Conservation (phyloP, 2,888 invertebrate species). For the Cataglyphis cursor region DNA sequence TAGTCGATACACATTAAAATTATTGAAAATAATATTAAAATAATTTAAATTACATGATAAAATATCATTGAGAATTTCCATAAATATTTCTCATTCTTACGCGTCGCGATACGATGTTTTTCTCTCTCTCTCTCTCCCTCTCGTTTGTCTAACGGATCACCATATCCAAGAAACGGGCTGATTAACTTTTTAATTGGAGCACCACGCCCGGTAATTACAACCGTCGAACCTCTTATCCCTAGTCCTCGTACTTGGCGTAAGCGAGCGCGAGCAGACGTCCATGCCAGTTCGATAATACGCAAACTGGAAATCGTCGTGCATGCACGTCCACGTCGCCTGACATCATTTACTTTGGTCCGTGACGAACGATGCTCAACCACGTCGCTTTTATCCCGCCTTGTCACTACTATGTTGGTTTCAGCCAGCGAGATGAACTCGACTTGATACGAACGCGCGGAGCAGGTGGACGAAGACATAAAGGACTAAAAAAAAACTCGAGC, state of each 20-base stretch:
- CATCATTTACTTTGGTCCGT: constrained; percentile 47
- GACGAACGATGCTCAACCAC: constrained; percentile 33
- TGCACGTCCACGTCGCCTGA: not conserved
- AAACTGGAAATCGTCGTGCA: constrained; percentile 51
- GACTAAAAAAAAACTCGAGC: constrained; percentile 6
- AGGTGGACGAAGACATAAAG: constrained; percentile 19
- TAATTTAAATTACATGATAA: not conserved
- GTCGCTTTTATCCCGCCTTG: constrained; percentile 42
- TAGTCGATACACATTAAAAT: not conserved
- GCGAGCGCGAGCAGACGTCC: constrained; percentile 32
- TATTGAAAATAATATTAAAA: not conserved
- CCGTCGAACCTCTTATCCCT: constrained; percentile 66
- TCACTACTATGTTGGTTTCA: constrained; percentile 58
- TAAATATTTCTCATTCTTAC: constrained; percentile 18
- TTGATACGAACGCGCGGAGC: constrained; percentile 32
- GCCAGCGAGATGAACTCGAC: constrained; percentile 23
- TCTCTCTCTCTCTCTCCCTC: constrained; percentile 10
- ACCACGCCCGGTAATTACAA: constrained; percentile 82
- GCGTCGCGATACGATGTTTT: constrained; percentile 37
- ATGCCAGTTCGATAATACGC: constrained; percentile 53
- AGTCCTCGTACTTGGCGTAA: constrained; percentile 38
- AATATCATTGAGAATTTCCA: not conserved
- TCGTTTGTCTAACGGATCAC: constrained; percentile 50
- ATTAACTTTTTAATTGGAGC: constrained; percentile 86
- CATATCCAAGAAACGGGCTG: constrained; percentile 75